Base-by-base conservation (phyloP, 2,113 vertebrate genomes). In the Petrocephalus microphthalmus region DNA sequence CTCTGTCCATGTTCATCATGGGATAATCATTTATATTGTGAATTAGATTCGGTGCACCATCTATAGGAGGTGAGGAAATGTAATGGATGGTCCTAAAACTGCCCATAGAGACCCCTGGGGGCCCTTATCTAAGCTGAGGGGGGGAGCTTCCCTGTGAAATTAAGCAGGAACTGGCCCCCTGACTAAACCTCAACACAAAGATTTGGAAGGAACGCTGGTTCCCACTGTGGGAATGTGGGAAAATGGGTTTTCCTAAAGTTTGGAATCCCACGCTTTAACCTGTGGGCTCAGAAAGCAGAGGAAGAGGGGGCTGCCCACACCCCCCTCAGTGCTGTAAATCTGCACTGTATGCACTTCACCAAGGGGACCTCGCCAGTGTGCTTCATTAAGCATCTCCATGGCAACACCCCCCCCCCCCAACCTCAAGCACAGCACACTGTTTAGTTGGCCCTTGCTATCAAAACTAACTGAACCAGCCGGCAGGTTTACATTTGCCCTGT, bases 171-270 rank as follows among this genome's bases (percentile, higher is more conserved):
- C 91, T 90, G 89, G 89, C 90, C 89, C 92, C 88, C 82, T 88
- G 91, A 92, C 92, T 93, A 94, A 92, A 94, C 94, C 94, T 7
- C 94, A 87, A 47, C 54, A 37, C 25, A 20, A 85, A 64, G 86
- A 90, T 87, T 91, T 89, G 88, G 92, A 92, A 91, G 94, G 92
- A 92, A 93, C 88, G 92, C 92, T 90, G 88, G 91, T 93, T 93
- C 88, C 93, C 92, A 94, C 93, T 96, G 94, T 95, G 95, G 95
- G 95, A 96, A 96, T 93, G 90, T 93, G 92, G 91, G 92, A 91
- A 95, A 93, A 94, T 95, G 90, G 91, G 88, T 90, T 95, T 95
- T 95, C 93, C 91, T 94, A 93, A 92, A 93, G 92, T 91, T 93
- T 92, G 91, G 93, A 94, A 95, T 93, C 93, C 92, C 94, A 94